A percentile compares a stretch with the other conserved stretches of the same genome.
phyloP scores from a whole-genome alignment of 2,113 vertebrate species.

The Acrocephalus kingi region DNA sequence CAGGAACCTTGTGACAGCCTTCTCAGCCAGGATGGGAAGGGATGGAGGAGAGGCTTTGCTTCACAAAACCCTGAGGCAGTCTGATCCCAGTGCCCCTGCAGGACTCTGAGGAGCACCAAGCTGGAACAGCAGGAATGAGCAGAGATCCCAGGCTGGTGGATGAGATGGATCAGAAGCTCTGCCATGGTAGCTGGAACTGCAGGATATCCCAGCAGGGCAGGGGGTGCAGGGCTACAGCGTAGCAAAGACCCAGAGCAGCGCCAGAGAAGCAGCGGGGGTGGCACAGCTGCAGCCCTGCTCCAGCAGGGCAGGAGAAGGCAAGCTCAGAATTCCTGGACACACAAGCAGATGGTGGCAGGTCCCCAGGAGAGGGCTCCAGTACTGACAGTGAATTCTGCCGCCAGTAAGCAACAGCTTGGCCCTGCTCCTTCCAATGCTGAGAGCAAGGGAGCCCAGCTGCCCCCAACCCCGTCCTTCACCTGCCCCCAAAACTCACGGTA shows the following conservation, averaged over 20 bases:
- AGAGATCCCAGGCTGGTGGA: too few species aligned
- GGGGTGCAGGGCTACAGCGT: too few species aligned
- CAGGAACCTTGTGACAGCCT: background rate
- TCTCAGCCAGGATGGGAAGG: too few species aligned
- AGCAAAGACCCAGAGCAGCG: background rate
- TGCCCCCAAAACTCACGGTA: too few species aligned
- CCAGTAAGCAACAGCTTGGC: too few species aligned
- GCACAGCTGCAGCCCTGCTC: background rate
- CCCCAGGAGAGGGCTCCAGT: background rate
- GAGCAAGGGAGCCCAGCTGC: too few species aligned
- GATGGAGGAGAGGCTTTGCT: background rate
- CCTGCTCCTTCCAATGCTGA: too few species aligned
- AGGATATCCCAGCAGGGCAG: background rate
- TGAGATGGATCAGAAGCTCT: too few species aligned
- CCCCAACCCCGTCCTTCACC: too few species aligned
- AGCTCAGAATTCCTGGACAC: background rate
- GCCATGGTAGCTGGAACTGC: background rate
- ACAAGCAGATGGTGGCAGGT: background rate
- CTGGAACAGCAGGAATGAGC: background rate
- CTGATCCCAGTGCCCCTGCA: background rate
- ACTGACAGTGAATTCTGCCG: too few species aligned
- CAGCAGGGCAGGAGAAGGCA: background rate
- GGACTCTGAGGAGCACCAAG: background rate
- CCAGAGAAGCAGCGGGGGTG: background rate
- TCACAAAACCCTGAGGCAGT: background rate